Evolutionary conservation across 2,888 invertebrate species (phyloP).

Genomic region (Latrodectus elegans): DNA sequence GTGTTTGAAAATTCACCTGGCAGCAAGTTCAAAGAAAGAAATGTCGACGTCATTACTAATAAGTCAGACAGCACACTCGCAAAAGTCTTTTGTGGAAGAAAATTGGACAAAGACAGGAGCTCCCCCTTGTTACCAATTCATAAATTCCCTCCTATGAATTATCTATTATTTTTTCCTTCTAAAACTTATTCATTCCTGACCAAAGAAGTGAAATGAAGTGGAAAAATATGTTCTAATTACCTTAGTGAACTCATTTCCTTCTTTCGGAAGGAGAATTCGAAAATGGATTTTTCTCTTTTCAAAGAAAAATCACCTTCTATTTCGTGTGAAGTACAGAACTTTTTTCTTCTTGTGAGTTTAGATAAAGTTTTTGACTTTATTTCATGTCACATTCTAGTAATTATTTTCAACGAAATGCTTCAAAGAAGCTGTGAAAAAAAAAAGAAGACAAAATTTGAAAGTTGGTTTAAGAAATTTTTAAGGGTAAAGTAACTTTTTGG

Average conservation of each 20-base stretch:
- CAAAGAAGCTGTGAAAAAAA: too few relatives aligned
- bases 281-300: constrained; percentile 30
- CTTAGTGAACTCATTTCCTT: constrained; percentile 29
- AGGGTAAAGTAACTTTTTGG: too few relatives aligned
- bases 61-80: not conserved
- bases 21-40: not conserved
- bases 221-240: constrained; percentile 51
- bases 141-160: constrained; percentile 11
- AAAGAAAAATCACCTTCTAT: not conserved
- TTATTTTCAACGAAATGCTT: too few relatives aligned
- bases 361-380: too few relatives aligned
- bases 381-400: too few relatives aligned
- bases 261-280: not conserved
- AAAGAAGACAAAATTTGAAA: too few relatives aligned
- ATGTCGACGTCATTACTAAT: not conserved
- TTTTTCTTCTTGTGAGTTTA: too few relatives aligned
- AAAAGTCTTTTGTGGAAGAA: constrained; percentile 27
- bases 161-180: constrained; percentile 33
- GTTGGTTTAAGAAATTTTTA: too few relatives aligned
- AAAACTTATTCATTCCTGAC: constrained; percentile 19
- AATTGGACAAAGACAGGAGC: constrained; percentile 28
- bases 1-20: not conserved
- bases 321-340: not conserved
- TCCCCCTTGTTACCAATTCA: constrained; percentile 13
- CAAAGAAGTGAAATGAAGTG: constrained; percentile 15